Conservation (phyloP, 2,888 invertebrate genomes). For the Eledona agricola region DNA sequence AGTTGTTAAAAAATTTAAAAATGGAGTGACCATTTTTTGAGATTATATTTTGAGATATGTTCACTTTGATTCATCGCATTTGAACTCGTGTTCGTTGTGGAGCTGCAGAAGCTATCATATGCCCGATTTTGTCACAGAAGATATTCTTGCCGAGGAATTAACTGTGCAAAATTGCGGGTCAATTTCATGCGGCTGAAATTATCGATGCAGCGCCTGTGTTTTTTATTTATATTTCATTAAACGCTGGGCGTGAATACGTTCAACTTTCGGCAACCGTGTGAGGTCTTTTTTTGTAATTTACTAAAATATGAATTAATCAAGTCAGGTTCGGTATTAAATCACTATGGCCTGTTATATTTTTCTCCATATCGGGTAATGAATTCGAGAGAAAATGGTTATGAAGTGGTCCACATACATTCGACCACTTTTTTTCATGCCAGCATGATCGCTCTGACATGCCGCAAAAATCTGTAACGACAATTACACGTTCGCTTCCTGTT, state of each 20-base stretch:
- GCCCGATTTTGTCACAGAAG: too few relatives aligned
- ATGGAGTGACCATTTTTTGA: too few relatives aligned
- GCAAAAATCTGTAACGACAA: not conserved
- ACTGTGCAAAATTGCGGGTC: constrained; percentile 1
- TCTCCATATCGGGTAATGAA: constrained; percentile 44
- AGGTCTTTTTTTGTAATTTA: constrained; percentile 48
- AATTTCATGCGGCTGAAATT: constrained; percentile 5
- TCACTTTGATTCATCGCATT: too few relatives aligned
- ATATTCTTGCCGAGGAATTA: too few relatives aligned
- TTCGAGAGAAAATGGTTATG: constrained; percentile 41
- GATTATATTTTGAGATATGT: too few relatives aligned
- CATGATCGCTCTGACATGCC: too few relatives aligned
- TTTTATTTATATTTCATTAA: constrained; percentile 5
- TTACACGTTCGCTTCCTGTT: not conserved
- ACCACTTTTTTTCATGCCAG: constrained; percentile 8
- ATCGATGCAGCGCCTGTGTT: not conserved
- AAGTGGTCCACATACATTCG: too few relatives aligned
- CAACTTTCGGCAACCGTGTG: constrained; percentile 45
- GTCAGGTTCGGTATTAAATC: constrained; percentile 44
- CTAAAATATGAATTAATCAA: constrained; percentile 46
- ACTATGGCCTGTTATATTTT: constrained; percentile 42
- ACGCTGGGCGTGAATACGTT: constrained; percentile 38
- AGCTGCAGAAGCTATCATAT: too few relatives aligned
- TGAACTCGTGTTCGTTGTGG: too few relatives aligned
- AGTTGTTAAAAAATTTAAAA: too few relatives aligned